These are phyloP conservation scores for Falco naumanni DNA, from an alignment of 2,797 vertebrate species.

Conservation along the genomic window DNA sequence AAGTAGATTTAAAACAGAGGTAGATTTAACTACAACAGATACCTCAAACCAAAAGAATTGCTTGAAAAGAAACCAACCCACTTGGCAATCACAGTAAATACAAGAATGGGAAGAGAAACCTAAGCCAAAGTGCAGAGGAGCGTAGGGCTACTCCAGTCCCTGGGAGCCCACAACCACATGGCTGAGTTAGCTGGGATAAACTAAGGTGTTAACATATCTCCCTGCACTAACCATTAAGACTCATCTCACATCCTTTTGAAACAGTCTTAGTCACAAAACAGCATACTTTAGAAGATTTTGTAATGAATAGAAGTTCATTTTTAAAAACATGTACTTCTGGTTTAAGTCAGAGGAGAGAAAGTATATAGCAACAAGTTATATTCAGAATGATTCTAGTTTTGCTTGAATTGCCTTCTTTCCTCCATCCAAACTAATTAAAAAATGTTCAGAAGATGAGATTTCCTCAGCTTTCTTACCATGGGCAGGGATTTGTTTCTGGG, in stretches of 20 bases:
- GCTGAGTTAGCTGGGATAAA: background rate
- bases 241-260: background rate
- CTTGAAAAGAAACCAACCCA: background rate
- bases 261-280: background rate
- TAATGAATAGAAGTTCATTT: background rate
- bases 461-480: slow-evolving; percentile 10
- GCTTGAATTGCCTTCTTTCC: background rate
- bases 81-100: background rate
- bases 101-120: background rate
- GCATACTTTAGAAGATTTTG: background rate
- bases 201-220: background rate
- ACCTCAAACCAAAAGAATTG: background rate
- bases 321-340: background rate
- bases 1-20: background rate
- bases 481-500: slow-evolving; percentile 36
- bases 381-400: background rate
- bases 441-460: slow-evolving; percentile 20
- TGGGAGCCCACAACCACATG: background rate
- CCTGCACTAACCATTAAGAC: background rate
- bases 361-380: background rate
- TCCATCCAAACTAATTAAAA: slow-evolving; percentile 10
- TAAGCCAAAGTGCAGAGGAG: background rate
- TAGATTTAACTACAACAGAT: background rate
- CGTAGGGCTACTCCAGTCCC: background rate
- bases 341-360: background rate